A percentile compares a stretch with the other conserved stretches of the same genome.
These are phyloP conservation scores for Conchocele bisecta DNA, from an alignment of 2,888 invertebrate genomes.

Conservation along the genomic window DNA sequence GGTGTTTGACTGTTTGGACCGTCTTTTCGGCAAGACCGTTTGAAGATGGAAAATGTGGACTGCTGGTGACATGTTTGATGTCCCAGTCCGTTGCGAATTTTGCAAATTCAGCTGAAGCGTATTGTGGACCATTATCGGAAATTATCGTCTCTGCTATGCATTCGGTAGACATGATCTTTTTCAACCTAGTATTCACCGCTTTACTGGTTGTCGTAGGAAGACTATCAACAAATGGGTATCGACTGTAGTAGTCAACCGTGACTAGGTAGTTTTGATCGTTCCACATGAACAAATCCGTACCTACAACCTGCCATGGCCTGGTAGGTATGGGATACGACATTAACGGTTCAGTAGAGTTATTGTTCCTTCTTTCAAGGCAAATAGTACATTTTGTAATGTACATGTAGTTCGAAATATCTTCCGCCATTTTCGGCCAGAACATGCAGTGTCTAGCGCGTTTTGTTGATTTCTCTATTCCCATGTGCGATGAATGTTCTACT, in stretches of 20 bases:
- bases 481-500: constrained; percentile 50
- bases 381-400: constrained; percentile 28
- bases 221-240: constrained; percentile 45
- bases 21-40: neutral
- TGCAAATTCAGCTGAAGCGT: neutral
- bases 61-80: neutral
- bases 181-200: constrained; percentile 17
- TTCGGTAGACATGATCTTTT: neutral
- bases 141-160: neutral
- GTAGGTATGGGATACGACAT: constrained; percentile 39
- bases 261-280: constrained; percentile 38
- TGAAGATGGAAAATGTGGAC: constrained; percentile 6
- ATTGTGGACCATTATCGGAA: neutral
- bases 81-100: neutral
- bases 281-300: constrained; percentile 47
- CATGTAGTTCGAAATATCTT: constrained; percentile 47
- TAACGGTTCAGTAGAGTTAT: constrained; percentile 44
- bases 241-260: constrained; percentile 44
- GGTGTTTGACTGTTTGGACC: neutral
- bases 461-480: constrained; percentile 54
- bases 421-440: constrained; percentile 55
- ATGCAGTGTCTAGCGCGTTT: constrained; percentile 42
- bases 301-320: constrained; percentile 48
- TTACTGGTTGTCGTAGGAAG: constrained; percentile 5
- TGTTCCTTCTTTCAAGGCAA: constrained; percentile 34